Evolutionary conservation across 2,888 invertebrate genomes (phyloP).

Genomic region (Synanthedon formicaeformis): DNA sequence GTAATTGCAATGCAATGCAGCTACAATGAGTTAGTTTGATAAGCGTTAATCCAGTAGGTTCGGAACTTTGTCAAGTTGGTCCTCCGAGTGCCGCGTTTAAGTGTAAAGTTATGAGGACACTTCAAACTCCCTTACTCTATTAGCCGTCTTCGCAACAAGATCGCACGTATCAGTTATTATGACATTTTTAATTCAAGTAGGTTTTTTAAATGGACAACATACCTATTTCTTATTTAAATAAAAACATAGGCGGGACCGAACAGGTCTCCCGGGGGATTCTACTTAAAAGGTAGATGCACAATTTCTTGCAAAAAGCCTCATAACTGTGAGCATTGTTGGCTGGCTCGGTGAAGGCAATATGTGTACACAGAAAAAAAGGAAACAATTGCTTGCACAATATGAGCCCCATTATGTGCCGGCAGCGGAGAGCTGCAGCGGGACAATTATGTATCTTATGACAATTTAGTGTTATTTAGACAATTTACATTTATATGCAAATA

Average conservation of each 20-base stretch:
- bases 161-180: background rate
- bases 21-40: background rate
- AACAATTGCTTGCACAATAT: slow-evolving; percentile 15
- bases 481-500: background rate
- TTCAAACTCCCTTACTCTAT: background rate
- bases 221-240: background rate
- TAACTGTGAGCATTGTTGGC: slow-evolving; percentile 20
- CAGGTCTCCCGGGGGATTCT: background rate
- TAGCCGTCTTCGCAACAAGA: background rate
- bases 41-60: background rate
- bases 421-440: background rate
- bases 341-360: slow-evolving; percentile 17
- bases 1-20: background rate
- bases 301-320: slow-evolving; percentile 6
- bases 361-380: slow-evolving; percentile 11
- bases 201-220: background rate
- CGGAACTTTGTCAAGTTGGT: background rate
- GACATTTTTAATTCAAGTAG: too few relatives aligned
- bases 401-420: background rate
- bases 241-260: background rate
- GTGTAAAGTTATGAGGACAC: background rate
- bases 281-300: background rate
- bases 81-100: background rate
- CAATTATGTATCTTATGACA: background rate
- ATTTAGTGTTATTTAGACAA: background rate